Evolutionary conservation across 2,888 invertebrate genomes (phyloP), one percentile per base, ranked within the genome.

Genomic region (Cerastis leucographa): DNA sequence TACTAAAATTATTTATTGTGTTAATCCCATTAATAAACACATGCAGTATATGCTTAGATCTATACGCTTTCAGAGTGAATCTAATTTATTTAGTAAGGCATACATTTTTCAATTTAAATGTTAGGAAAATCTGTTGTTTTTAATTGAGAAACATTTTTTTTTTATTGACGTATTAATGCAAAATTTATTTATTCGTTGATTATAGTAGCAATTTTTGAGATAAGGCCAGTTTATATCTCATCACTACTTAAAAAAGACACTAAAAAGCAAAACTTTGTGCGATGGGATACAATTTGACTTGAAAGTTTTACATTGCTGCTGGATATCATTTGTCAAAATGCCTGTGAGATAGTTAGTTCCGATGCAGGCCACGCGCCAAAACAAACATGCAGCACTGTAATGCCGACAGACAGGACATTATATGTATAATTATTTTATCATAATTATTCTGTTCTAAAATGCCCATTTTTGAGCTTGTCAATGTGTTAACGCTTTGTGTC

Each of bases 401-500:
- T 56, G 14, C 7, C 19, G 59, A 29, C 59, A 49, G 25, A 14
- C 19, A 59, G 70, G n/a, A 42, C 8, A 44, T 65, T 54, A 46
- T 59, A n/a, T 3, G 3, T 35, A 35, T 35, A 35, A 35, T 2
- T 35, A 35, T 67, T 56, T 86, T 65, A 77, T 44, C 59, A 80
- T 84, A 29, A 56, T 29, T 29, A 68, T 72, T 76, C 54, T 78
- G 25, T 80, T 71, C 69, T 78, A 87, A 85, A 94, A 95, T 96
- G 96, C 96, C 96, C 96, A 96, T 96, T 96, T 94, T 95, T 93
- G 87, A 93, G 95, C 94, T 94, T 94, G 78, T 93, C 89, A 81
- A 88, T 93, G 91, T 92, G 80, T 87, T 91, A 94, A 93, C 75
- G 94, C 95, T 96, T 95, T 87, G 65, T 95, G 92, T 90, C 89